Conservation (phyloP, 2,888 invertebrate species). For the Lydus trimaculatus region DNA sequence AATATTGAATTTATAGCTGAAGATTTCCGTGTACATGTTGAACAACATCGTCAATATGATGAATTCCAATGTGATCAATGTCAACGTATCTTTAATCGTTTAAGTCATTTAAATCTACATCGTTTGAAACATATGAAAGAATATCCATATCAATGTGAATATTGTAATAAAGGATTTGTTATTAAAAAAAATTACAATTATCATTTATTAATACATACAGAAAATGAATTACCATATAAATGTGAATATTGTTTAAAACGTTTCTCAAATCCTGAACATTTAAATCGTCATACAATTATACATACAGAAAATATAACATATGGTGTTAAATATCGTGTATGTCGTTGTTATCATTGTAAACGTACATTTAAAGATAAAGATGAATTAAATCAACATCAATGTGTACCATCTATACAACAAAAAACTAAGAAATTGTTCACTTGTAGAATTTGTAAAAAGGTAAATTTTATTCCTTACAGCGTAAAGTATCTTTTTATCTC, state of each 20-base stretch:
- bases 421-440: slow-evolving; percentile 34
- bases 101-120: slow-evolving; percentile 51
- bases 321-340: slow-evolving; percentile 47
- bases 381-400: slow-evolving; percentile 41
- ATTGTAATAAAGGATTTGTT: slow-evolving; percentile 52
- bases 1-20: slow-evolving; percentile 38
- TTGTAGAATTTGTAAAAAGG: slow-evolving; percentile 49
- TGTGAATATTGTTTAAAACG: slow-evolving; percentile 48
- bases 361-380: slow-evolving; percentile 45
- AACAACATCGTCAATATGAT: slow-evolving; percentile 43
- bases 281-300: slow-evolving; percentile 47
- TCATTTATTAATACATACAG: slow-evolving; percentile 48
- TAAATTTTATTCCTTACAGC: no score
- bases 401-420: slow-evolving; percentile 41
- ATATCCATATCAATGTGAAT: slow-evolving; percentile 49
- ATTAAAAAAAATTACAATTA: slow-evolving; percentile 50
- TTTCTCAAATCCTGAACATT: slow-evolving; percentile 52
- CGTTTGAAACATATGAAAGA: slow-evolving; percentile 50
- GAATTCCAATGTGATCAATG: slow-evolving; percentile 50
- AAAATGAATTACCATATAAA: slow-evolving; percentile 46
- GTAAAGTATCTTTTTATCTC: no score
- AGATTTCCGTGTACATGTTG: slow-evolving; percentile 44
- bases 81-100: slow-evolving; percentile 47
- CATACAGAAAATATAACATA: slow-evolving; percentile 52
- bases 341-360: slow-evolving; percentile 46